These are phyloP conservation scores for Drosophila ficusphila DNA, from an alignment of 1,140 invertebrate genomes.

Conservation along the genomic window DNA sequence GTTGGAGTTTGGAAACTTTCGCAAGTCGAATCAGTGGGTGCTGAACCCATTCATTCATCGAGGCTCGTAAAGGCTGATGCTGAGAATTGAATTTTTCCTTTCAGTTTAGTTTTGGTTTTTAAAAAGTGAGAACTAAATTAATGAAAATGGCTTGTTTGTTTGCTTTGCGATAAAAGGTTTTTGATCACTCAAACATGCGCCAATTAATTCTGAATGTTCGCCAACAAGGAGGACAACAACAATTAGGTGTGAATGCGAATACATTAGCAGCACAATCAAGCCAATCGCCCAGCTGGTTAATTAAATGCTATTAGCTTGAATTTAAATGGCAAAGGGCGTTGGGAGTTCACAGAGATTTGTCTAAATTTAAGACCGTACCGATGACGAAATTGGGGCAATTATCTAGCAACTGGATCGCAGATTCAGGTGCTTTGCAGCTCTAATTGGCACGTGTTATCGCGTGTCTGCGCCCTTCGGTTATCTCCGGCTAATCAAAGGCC, in stretches of 20 bases:
- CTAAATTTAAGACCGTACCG: slow-evolving; percentile 29
- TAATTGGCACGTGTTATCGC: slow-evolving; percentile 69
- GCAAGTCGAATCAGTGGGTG: slow-evolving; percentile 2
- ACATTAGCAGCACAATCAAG: slow-evolving; percentile 19
- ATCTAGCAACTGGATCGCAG: slow-evolving; percentile 15
- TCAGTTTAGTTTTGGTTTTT: too few relatives aligned
- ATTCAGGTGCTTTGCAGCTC: slow-evolving; percentile 42
- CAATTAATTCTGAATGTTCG: slow-evolving; percentile 3
- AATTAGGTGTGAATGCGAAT: slow-evolving; percentile 38
- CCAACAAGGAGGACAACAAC: not conserved
- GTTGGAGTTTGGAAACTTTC: not conserved
- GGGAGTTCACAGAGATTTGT: slow-evolving; percentile 24
- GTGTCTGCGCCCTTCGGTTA: slow-evolving; percentile 21
- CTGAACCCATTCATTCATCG: not conserved
- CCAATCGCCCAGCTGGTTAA: slow-evolving; percentile 48
- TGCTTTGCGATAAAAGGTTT: too few relatives aligned
- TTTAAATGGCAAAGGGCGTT: slow-evolving; percentile 31
- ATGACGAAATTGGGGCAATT: slow-evolving; percentile 37
- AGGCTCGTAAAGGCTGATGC: too few relatives aligned
- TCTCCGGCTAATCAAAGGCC: slow-evolving; percentile 34
- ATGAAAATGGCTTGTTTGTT: too few relatives aligned
- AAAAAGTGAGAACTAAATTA: too few relatives aligned
- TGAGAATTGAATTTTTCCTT: too few relatives aligned
- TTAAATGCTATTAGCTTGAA: slow-evolving; percentile 61
- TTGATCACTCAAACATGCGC: slow-evolving; percentile 12